A percentile compares a stretch with the other conserved stretches of the same genome.
These are phyloP conservation scores for Halictus quadricinctus DNA, from an alignment of 2,888 invertebrate species.

Conservation along the genomic window DNA sequence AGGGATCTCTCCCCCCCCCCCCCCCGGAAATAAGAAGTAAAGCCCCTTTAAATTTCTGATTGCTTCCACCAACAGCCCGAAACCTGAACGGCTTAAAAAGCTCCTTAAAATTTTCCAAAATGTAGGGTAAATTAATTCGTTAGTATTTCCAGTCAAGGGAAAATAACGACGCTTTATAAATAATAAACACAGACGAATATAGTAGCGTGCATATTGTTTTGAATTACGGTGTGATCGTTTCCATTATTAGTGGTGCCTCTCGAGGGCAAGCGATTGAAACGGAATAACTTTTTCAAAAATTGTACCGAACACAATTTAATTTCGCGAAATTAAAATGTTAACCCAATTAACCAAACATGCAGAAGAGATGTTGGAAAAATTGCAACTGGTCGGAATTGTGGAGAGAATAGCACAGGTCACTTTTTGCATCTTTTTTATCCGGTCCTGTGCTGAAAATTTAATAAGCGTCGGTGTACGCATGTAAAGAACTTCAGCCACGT, in stretches of 20 bases:
- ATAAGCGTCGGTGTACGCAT: neutral
- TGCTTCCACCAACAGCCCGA: neutral
- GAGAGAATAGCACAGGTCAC: neutral
- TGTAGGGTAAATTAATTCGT: neutral
- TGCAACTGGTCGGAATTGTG: neutral
- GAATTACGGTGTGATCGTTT: too few species aligned
- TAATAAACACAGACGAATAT: too few species aligned
- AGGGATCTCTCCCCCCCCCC: neutral
- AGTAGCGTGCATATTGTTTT: too few species aligned
- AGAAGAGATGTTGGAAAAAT: neutral
- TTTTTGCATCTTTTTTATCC: neutral
- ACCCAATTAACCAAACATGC: neutral
- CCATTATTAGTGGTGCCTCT: too few species aligned
- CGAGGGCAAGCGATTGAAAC: too few species aligned
- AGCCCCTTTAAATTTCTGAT: neutral
- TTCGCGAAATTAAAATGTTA: neutral
- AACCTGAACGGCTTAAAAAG: neutral
- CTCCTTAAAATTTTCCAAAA: neutral
- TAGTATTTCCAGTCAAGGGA: too few species aligned
- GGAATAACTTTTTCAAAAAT: too few species aligned
- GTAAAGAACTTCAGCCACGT: neutral
- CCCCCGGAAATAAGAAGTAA: neutral
- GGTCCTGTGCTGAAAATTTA: neutral
- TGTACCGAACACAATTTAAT: too few species aligned
- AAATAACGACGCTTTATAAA: too few species aligned